Percentiles rank a stretch among this genome's conserved stretches.
These are phyloP conservation scores for Burhinus bistriatus DNA, from an alignment of 2,113 vertebrate species.

Conservation along the genomic window DNA sequence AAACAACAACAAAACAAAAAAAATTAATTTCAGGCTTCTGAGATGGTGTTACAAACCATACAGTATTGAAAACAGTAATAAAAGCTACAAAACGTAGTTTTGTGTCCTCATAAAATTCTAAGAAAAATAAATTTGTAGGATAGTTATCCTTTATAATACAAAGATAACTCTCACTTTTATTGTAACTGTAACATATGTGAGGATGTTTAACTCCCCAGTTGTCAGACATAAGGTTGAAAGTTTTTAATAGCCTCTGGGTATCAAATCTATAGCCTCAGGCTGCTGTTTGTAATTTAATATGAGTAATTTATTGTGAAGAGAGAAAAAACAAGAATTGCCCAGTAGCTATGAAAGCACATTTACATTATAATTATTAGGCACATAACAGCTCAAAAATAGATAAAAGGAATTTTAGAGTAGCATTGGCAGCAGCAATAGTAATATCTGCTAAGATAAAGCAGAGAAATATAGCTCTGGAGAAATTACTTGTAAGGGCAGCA, in stretches of 20 bases:
- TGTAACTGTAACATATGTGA: conserved; percentile 45
- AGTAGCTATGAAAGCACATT: conserved; percentile 60
- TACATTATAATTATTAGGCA: conserved; percentile 65
- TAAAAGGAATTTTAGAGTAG: conserved; percentile 49
- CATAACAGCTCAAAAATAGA: conserved; percentile 55
- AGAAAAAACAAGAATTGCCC: conserved; percentile 61
- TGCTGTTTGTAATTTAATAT: conserved; percentile 65
- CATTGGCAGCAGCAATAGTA: conserved; percentile 6
- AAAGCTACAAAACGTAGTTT: neutral
- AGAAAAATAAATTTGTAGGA: neutral
- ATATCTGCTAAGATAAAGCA: conserved; percentile 41
- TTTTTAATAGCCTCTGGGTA: conserved; percentile 65
- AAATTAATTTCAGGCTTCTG: neutral
- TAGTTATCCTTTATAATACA: conserved; percentile 2
- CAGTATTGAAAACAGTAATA: neutral
- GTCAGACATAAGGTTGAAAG: conserved; percentile 37
- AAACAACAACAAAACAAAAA: too few relatives aligned
- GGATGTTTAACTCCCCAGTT: conserved; percentile 44
- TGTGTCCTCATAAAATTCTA: neutral
- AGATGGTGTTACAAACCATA: neutral
- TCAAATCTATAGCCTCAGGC: conserved; percentile 47
- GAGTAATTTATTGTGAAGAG: conserved; percentile 59
- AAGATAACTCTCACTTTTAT: conserved; percentile 31
- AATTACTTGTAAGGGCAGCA: neutral
- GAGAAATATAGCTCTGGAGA: conserved; percentile 26